A percentile compares a stretch with the other conserved stretches of the same genome.
Conservation (phyloP, 2,797 vertebrate genomes). For the Menidia menidia region DNA sequence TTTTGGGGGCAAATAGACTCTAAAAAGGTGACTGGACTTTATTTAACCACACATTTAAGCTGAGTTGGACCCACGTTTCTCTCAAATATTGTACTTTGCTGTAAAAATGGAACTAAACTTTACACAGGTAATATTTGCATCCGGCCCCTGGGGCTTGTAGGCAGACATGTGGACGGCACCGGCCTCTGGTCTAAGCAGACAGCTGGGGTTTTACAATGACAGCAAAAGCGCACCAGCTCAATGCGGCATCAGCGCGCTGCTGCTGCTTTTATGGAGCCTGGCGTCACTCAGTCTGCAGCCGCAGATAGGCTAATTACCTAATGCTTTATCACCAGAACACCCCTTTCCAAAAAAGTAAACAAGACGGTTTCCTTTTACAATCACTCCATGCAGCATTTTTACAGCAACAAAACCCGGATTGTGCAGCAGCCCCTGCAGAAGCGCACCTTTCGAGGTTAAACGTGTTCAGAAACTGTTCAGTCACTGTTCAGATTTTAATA, state of each 20-base stretch:
- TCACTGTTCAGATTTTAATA: neutral
- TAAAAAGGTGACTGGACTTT: neutral
- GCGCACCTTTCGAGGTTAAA: conserved; percentile 34
- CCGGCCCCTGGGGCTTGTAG: neutral
- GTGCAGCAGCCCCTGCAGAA: neutral
- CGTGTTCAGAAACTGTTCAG: neutral
- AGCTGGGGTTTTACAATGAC: conserved; percentile 67
- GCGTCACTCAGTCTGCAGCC: conserved; percentile 91
- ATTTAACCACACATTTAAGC: neutral
- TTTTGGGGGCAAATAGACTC: neutral
- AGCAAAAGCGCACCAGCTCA: conserved; percentile 54
- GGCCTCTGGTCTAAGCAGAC: conserved; percentile 41
- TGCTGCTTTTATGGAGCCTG: conserved; percentile 79
- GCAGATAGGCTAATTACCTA: conserved; percentile 86
- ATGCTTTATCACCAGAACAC: conserved; percentile 78
- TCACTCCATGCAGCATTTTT: conserved; percentile 12
- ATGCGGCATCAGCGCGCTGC: conserved; percentile 69
- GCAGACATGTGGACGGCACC: conserved; percentile 19
- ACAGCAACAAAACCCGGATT: neutral
- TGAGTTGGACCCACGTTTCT: too few species aligned
- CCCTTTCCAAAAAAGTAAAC: conserved; percentile 76
- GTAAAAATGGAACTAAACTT: neutral
- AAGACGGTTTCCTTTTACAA: conserved; percentile 69
- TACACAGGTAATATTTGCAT: conserved; percentile 15
- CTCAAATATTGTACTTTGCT: neutral